Evolutionary conservation across 2,797 vertebrate species (phyloP).

Genomic region (Pseudomugil gertrudae): DNA sequence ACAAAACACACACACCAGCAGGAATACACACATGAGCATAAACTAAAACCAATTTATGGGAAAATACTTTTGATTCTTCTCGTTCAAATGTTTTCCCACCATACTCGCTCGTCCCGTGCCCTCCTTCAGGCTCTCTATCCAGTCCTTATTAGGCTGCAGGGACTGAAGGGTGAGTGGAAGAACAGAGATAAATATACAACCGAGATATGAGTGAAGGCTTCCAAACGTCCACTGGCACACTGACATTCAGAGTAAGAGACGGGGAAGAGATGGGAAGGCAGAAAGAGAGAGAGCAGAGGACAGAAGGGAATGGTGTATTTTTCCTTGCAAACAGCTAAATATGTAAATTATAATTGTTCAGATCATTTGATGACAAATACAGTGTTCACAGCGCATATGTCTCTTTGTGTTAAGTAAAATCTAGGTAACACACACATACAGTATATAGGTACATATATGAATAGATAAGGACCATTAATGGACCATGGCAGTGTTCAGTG

Average conservation of each 20-base stretch:
- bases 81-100: constrained; percentile 56
- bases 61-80: constrained; percentile 54
- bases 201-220: constrained; percentile 65
- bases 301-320: constrained; percentile 8
- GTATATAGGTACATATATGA: neutral
- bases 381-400: neutral
- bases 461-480: neutral
- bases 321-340: constrained; percentile 16
- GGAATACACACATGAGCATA: constrained; percentile 11
- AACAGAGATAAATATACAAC: constrained; percentile 72
- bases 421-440: neutral
- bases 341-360: constrained; percentile 9
- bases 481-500: neutral
- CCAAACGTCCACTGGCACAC: constrained; percentile 62
- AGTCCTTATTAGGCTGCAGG: constrained; percentile 74
- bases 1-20: constrained; percentile 9
- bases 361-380: neutral
- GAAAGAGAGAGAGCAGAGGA: constrained; percentile 11
- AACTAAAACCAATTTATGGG: constrained; percentile 60
- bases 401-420: rapidly evolving
- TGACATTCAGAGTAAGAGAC: constrained; percentile 24
- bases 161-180: constrained; percentile 40
- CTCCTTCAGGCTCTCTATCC: constrained; percentile 28
- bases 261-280: neutral
- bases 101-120: constrained; percentile 22